Base-by-base conservation (phyloP, 2,888 invertebrate genomes). In the Acleris laterana region DNA sequence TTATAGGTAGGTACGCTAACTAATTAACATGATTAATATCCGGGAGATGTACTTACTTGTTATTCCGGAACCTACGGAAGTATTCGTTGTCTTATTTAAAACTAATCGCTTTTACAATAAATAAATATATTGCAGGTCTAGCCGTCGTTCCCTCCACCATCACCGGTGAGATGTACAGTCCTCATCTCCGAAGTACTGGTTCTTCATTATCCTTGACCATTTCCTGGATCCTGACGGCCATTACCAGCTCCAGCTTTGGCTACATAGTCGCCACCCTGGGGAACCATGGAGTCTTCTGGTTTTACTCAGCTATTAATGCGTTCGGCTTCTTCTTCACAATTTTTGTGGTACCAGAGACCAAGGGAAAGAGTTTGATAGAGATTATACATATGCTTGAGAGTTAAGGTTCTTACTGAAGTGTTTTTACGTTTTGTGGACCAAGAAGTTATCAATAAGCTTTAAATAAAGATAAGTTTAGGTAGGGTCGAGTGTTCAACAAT, bases 121-220 rank as follows among this genome's bases (percentile, higher is more conserved):
- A 5, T 25, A 25, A 3, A 25, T 3, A 1, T 13, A 51, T 60
- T 1, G n/a, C 32, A 62, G 62, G 62, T 20, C 49, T 62, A 1
- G 49, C 22, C 5, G 50, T 62, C 17, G 49, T 62, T n/a, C 62
- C 62, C 1, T 50, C 55, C 38, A 50, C 62, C 0, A 49, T 62
- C 6, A 32, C 25, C 11, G 62, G 62, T 3, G 62, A 62, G 28
- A 58, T 63, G 51, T 63, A 51, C 51, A 57, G 57, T 19, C 57
- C 63, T 9, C 42, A 51, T 19, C 51, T 58, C 48, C 49, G 57
- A 16, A 57, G 57, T n/a, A 52, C 52, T 13, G 63, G 63, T 4
- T 63, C 63, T 25, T 63, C 57, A 7, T 16, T 63, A n/a, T 42
- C 63, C 44, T 32, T 63, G 22, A 25, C 22, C 13, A 3, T 51